A percentile compares a stretch with the other conserved stretches of the same genome.
These are phyloP conservation scores for Papilio elwesi DNA, from an alignment of 2,888 invertebrate species.

Conservation along the genomic window DNA sequence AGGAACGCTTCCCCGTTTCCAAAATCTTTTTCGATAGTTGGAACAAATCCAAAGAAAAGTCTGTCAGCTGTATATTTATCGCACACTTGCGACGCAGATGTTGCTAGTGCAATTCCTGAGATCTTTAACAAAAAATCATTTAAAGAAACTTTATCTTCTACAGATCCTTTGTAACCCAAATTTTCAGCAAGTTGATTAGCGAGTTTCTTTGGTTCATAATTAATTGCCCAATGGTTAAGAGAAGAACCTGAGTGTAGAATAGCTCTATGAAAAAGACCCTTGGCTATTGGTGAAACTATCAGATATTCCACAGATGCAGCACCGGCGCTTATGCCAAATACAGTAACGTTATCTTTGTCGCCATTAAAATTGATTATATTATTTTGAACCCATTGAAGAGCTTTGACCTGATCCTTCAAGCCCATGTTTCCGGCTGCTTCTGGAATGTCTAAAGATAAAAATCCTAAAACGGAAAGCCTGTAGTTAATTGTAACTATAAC, in stretches of 20 bases:
- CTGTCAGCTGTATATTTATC: slow-evolving; percentile 47
- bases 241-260: slow-evolving; percentile 64
- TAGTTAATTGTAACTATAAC: slow-evolving; percentile 73
- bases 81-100: slow-evolving; percentile 46
- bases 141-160: slow-evolving; percentile 49
- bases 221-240: slow-evolving; percentile 62
- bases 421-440: slow-evolving; percentile 70
- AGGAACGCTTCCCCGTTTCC: slow-evolving; percentile 55
- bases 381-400: slow-evolving; percentile 64
- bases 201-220: slow-evolving; percentile 53
- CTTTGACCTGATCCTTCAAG: slow-evolving; percentile 66
- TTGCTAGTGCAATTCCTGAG: slow-evolving; percentile 46
- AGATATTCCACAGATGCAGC: slow-evolving; percentile 61
- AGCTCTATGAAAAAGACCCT: slow-evolving; percentile 64
- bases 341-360: slow-evolving; percentile 61
- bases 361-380: slow-evolving; percentile 64
- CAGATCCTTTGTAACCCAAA: slow-evolving; percentile 54
- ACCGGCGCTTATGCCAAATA: slow-evolving; percentile 65
- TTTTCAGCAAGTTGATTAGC: slow-evolving; percentile 50
- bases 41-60: slow-evolving; percentile 59
- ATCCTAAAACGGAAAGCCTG: slow-evolving; percentile 68
- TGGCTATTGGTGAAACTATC: slow-evolving; percentile 56
- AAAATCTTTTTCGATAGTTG: slow-evolving; percentile 62
- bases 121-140: slow-evolving; percentile 50
- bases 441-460: slow-evolving; percentile 61